A percentile compares a stretch with the other conserved stretches of the same genome.
phyloP scores from a whole-genome alignment of 2,888 invertebrate genomes.

The Parasteatoda lunata region DNA sequence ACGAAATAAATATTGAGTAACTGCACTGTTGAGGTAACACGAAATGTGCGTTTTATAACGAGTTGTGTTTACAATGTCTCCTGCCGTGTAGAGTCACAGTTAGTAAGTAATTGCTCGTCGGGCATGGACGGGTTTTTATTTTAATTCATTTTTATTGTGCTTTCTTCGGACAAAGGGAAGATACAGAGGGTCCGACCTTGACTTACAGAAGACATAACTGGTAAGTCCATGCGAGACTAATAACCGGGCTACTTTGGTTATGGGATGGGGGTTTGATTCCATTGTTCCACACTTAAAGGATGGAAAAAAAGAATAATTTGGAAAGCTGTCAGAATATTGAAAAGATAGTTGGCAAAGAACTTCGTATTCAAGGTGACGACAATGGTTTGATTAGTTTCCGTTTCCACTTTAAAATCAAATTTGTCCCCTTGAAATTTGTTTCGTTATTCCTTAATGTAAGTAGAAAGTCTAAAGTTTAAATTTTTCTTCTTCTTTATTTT shows the following conservation, averaged over 20 bases:
- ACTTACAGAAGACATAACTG: constrained; percentile 65
- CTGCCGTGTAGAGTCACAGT: constrained; percentile 46
- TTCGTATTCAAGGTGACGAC: not conserved
- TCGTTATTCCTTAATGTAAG: not conserved
- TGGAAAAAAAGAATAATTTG: constrained; percentile 25
- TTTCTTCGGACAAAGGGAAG: constrained; percentile 42
- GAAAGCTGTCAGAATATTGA: constrained; percentile 24
- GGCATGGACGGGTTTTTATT: constrained; percentile 58
- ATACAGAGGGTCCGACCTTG: constrained; percentile 55
- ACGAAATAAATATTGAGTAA: too few species aligned
- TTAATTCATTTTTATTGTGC: constrained; percentile 56
- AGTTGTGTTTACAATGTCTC: constrained; percentile 46
- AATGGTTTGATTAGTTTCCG: constrained; percentile 12
- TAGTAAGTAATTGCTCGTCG: constrained; percentile 59
- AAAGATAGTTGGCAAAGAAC: constrained; percentile 9
- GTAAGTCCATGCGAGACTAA: constrained; percentile 59
- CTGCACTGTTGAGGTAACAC: not conserved
- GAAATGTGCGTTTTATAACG: constrained; percentile 38
- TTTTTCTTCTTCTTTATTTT: too few species aligned
- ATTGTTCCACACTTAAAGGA: constrained; percentile 33
- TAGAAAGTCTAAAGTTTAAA: too few species aligned
- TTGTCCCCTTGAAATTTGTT: not conserved
- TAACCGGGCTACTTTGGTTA: constrained; percentile 50
- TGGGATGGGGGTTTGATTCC: constrained; percentile 13
- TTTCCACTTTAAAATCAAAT: not conserved